Conservation (phyloP, 1,140 invertebrate species). For the Drosophila quadrilineata region DNA sequence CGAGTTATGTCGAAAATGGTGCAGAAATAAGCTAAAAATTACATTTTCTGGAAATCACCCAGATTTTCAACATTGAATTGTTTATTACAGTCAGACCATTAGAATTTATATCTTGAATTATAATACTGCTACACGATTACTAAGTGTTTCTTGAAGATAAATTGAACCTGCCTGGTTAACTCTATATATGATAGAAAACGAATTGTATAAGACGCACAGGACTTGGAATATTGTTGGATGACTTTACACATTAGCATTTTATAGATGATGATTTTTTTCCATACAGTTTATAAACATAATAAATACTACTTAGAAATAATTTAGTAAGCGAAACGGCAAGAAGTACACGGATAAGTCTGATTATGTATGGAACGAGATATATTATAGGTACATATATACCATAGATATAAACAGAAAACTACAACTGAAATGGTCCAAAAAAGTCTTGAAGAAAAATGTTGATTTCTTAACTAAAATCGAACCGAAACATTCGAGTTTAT, state of each 20-base stretch:
- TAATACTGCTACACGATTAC: no score
- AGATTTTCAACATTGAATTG: no score
- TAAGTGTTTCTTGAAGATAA: no score
- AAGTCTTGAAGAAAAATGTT: conserved; percentile 52
- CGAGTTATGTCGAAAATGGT: no score
- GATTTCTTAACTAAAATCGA: no score
- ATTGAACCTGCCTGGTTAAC: no score
- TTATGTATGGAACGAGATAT: conserved; percentile 12
- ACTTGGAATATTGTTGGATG: conserved; percentile 55
- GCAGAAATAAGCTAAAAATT: no score
- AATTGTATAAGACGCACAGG: conserved; percentile 63
- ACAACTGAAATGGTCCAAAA: conserved; percentile 71
- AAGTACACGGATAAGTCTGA: conserved; percentile 70
- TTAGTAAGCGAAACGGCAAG: conserved; percentile 21
- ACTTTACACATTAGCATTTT: conserved; percentile 69
- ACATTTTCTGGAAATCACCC: no score
- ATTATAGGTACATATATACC: conserved; percentile 7
- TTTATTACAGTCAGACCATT: conserved; percentile 17
- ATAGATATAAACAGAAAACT: conserved; percentile 38
- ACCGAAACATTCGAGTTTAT: no score
- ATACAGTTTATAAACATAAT: conserved; percentile 35
- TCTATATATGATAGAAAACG: no score
- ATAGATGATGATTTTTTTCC: conserved; percentile 68
- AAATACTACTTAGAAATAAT: conserved; percentile 24
- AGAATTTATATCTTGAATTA: no score